Percentiles rank a stretch among this genome's conserved stretches.
These are phyloP conservation scores for Manis crassicaudata DNA, from an alignment of 2,797 vertebrate species.

Conservation along the genomic window DNA sequence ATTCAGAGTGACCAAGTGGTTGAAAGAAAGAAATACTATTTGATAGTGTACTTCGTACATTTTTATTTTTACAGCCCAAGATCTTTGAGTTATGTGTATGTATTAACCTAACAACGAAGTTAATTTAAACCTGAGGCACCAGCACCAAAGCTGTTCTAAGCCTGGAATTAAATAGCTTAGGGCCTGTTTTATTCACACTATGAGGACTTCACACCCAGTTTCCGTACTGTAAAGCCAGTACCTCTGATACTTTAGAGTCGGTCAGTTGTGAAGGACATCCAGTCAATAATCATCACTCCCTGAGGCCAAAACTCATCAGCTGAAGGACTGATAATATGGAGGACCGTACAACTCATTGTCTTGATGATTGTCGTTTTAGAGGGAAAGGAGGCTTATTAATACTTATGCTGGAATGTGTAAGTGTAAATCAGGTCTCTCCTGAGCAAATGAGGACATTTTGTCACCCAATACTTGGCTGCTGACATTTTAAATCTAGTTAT, in stretches of 20 bases:
- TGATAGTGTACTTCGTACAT: not conserved
- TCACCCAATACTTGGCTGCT: not conserved
- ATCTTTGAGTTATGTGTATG: not conserved
- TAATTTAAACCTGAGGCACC: not conserved
- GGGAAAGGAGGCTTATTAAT: not conserved
- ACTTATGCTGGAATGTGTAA: not conserved
- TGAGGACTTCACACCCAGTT: not conserved
- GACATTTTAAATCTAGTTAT: not conserved
- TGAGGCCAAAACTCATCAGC: not conserved
- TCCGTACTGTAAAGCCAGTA: not conserved
- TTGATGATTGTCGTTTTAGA: not conserved
- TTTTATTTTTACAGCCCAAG: not conserved
- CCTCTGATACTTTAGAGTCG: not conserved
- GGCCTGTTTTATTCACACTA: not conserved
- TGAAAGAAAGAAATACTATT: not conserved
- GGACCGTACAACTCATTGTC: too few species aligned
- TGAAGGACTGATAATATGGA: not conserved
- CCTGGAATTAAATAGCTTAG: not conserved
- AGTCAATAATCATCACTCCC: not conserved
- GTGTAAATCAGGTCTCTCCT: not conserved
- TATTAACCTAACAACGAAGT: not conserved
- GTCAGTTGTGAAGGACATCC: not conserved
- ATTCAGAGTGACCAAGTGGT: not conserved
- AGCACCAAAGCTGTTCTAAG: not conserved
- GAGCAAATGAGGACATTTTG: not conserved